These are phyloP conservation scores for Drosophila athabasca DNA, from an alignment of 1,140 invertebrate species.

Conservation along the genomic window DNA sequence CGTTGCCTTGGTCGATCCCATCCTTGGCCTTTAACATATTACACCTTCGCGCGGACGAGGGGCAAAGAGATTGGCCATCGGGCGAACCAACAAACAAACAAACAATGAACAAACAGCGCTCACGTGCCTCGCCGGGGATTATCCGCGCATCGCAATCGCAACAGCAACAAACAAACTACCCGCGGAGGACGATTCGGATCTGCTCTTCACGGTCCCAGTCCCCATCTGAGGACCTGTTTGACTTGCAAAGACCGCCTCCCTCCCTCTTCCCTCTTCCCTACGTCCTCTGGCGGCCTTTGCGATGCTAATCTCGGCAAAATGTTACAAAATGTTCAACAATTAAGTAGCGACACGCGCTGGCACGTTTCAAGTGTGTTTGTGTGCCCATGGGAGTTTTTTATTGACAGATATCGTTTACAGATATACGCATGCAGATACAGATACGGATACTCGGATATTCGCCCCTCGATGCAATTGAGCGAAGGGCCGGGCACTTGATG, in stretches of 20 bases:
- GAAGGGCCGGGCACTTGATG: slow-evolving; percentile 48
- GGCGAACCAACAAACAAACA: slow-evolving; percentile 64
- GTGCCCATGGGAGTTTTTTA: slow-evolving; percentile 59
- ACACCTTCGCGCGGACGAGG: slow-evolving; percentile 57
- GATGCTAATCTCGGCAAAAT: slow-evolving; percentile 82
- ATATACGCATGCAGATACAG: slow-evolving; percentile 26
- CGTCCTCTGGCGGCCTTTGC: slow-evolving; percentile 43
- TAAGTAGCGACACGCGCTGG: slow-evolving; percentile 79
- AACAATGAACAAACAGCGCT: slow-evolving; percentile 66
- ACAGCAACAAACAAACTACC: slow-evolving; percentile 69
- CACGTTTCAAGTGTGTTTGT: slow-evolving; percentile 67
- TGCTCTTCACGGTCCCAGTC: slow-evolving; percentile 8
- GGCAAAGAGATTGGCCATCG: slow-evolving; percentile 17
- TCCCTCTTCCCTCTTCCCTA: slow-evolving; percentile 15
- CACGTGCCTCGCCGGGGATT: slow-evolving; percentile 71
- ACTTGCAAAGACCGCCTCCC: slow-evolving; percentile 60
- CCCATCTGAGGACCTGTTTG: slow-evolving; percentile 68
- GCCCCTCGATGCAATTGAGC: slow-evolving; percentile 54
- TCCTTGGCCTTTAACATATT: slow-evolving; percentile 62
- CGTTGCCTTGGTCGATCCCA: slow-evolving; percentile 22
- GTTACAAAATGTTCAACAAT: slow-evolving; percentile 83
- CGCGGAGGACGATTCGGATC: slow-evolving; percentile 33
- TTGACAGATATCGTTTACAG: slow-evolving; percentile 73
- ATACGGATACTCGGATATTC: slow-evolving; percentile 23
- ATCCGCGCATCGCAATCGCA: slow-evolving; percentile 79